Evolutionary conservation across 2,797 vertebrate species (phyloP).

Genomic region (Melanotaenia trifasciata): DNA sequence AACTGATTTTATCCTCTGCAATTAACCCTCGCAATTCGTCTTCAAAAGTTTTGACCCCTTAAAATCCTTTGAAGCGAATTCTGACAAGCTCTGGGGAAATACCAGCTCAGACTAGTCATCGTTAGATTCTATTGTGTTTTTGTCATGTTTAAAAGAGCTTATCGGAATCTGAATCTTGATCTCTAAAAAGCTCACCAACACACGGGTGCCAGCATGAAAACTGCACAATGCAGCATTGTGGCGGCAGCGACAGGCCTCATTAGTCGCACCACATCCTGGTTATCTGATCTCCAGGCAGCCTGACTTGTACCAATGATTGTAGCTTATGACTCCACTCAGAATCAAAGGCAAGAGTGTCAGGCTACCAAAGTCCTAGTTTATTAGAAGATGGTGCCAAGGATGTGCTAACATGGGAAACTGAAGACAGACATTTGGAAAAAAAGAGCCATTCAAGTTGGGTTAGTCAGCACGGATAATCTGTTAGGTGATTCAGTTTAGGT

Average conservation of each 20-base stretch:
- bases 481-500: conserved; percentile 19
- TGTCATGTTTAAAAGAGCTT: conserved; percentile 41
- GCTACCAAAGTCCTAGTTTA: conserved; percentile 37
- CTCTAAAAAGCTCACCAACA: conserved; percentile 58
- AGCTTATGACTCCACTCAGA: conserved; percentile 64
- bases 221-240: conserved; percentile 66
- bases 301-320: conserved; percentile 46
- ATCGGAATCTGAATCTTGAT: conserved; percentile 64
- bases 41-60: conserved; percentile 31
- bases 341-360: conserved; percentile 56
- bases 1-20: conserved; percentile 13
- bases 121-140: conserved; percentile 50
- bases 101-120: conserved; percentile 24
- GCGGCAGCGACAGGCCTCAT: conserved; percentile 67
- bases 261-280: conserved; percentile 67
- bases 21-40: not conserved
- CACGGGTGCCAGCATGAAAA: conserved; percentile 33
- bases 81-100: conserved; percentile 39
- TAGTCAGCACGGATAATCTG: conserved; percentile 32
- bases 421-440: conserved; percentile 31
- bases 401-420: conserved; percentile 32
- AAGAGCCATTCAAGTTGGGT: conserved; percentile 39
- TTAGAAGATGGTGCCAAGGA: conserved; percentile 29
- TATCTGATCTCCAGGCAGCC: conserved; percentile 66
- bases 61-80: conserved; percentile 9